These are phyloP conservation scores for Pogonocichla stellata DNA, from an alignment of 2,113 vertebrate genomes.

Conservation along the genomic window DNA sequence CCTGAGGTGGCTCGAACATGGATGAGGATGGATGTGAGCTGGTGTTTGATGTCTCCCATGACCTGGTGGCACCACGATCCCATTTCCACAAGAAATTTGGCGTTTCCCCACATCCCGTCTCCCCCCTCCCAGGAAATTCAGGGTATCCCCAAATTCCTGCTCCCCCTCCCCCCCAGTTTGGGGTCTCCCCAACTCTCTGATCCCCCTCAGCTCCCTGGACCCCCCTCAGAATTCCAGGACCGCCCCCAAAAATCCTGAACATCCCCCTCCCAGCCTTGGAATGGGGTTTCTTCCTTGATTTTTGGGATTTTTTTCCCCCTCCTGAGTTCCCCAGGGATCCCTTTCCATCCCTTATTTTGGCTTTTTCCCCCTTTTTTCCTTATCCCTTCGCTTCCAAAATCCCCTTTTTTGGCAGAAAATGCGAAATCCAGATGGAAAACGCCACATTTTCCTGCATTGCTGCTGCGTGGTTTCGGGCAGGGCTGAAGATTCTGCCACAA, in stretches of 20 bases:
- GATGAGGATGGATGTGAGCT: no score
- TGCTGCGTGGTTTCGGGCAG: accelerated
- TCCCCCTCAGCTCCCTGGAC: not conserved
- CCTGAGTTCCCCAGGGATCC: not conserved
- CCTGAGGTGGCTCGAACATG: no score
- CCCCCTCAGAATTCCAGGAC: not conserved
- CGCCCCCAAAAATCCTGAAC: not conserved
- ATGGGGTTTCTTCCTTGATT: not conserved
- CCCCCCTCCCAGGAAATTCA: not conserved
- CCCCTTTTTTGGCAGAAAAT: not conserved
- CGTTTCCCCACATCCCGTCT: not conserved
- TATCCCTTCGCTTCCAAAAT: not conserved
- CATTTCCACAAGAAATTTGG: not conserved
- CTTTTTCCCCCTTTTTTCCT: not conserved
- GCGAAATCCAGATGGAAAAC: not conserved
- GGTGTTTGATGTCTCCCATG: no score
- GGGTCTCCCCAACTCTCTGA: no score
- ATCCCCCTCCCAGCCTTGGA: no score
- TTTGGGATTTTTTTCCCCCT: not conserved
- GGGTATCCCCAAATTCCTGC: not conserved
- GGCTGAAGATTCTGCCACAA: not conserved
- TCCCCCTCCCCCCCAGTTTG: no score
- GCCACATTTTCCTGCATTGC: accelerated
- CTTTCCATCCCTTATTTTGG: not conserved
- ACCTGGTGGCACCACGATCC: not conserved